Percentiles rank a stretch among this genome's conserved stretches.
These are phyloP conservation scores for Vespertilio murinus DNA, from an alignment of 2,797 vertebrate genomes.

Conservation along the genomic window DNA sequence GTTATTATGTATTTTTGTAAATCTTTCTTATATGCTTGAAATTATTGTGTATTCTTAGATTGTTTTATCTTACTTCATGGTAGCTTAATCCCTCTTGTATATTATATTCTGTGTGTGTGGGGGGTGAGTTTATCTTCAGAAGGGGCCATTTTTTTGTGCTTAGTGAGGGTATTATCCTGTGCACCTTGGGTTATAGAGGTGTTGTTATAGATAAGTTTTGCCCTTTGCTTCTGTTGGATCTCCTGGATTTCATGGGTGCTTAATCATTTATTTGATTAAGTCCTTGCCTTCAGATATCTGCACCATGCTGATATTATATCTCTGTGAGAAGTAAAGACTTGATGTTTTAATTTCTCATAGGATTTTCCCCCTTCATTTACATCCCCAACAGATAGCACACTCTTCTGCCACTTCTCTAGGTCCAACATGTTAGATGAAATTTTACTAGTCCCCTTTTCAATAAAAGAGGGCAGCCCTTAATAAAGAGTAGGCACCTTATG, in stretches of 20 bases:
- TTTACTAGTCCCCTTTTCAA: background rate
- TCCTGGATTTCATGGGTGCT: background rate
- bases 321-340: background rate
- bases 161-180: background rate
- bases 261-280: background rate
- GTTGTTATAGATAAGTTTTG: background rate
- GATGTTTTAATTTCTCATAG: slow-evolving; percentile 12
- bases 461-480: background rate
- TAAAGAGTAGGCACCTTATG: background rate
- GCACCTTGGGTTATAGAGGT: background rate
- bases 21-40: background rate
- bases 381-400: background rate
- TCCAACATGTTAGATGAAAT: background rate
- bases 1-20: background rate
- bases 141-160: background rate
- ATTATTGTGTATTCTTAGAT: background rate
- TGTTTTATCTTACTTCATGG: background rate
- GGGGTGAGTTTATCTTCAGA: background rate
- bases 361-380: background rate
- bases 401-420: background rate
- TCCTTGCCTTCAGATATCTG: background rate
- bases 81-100: background rate
- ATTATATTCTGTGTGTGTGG: slow-evolving; percentile 15
- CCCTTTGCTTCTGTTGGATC: background rate
- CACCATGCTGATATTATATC: background rate